Conservation (phyloP, 2,888 invertebrate species). For the Watsonalla binaria region DNA sequence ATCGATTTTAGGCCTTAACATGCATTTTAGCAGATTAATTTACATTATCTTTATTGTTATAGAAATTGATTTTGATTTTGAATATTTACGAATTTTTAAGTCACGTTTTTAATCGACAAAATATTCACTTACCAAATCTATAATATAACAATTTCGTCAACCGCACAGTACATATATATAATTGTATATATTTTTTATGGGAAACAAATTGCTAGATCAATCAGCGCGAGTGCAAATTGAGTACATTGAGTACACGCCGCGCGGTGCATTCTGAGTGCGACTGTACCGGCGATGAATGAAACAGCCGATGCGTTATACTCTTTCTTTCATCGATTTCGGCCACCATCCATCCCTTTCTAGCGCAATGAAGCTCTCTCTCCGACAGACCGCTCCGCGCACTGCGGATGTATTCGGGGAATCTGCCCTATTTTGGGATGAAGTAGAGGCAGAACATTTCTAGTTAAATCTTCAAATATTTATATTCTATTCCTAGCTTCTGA, state of each 20-base stretch:
- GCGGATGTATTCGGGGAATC: conserved; percentile 55
- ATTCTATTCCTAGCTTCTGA: conserved; percentile 3
- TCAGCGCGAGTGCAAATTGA: conserved; percentile 33
- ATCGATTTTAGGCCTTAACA: conserved; percentile 52
- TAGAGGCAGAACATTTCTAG: conserved; percentile 15
- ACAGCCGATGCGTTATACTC: conserved; percentile 20
- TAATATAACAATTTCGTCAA: too few relatives aligned
- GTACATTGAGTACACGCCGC: conserved; percentile 35
- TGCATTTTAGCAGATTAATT: not conserved
- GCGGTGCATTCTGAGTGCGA: conserved; percentile 60
- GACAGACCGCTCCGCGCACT: conserved; percentile 37
- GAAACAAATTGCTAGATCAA: conserved; percentile 21
- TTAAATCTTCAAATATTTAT: conserved; percentile 25
- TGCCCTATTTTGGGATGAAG: conserved; percentile 51
- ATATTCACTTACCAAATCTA: too few relatives aligned
- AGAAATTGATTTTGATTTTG: too few relatives aligned
- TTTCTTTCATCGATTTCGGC: conserved; percentile 66
- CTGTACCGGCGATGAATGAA: conserved; percentile 50
- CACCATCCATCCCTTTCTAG: conserved; percentile 43
- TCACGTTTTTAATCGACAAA: too few relatives aligned
- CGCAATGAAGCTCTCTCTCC: conserved; percentile 45
- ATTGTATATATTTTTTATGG: not conserved
- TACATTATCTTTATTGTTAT: not conserved
- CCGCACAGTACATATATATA: too few relatives aligned
- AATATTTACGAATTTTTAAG: too few relatives aligned